phyloP scores from a whole-genome alignment of 2,888 invertebrate species.

The Pasiphila rectangulata region DNA sequence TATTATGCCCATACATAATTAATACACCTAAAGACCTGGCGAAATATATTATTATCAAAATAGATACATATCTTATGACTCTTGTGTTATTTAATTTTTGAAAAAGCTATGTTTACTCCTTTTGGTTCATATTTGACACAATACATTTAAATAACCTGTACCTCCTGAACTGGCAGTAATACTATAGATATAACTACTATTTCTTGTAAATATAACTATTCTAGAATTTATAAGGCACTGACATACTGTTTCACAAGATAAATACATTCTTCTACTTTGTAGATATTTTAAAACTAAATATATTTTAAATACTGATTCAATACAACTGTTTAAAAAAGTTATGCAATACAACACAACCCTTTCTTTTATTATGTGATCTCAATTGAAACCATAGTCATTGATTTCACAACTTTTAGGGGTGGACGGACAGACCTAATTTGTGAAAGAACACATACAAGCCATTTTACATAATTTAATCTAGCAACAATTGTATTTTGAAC shows the following conservation, averaged over 20 bases:
- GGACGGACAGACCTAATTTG: slow-evolving; percentile 41
- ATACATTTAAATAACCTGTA: not conserved
- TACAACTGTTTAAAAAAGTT: slow-evolving; percentile 6
- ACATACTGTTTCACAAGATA: slow-evolving; percentile 12
- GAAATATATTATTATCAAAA: not conserved
- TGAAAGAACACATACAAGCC: slow-evolving; percentile 7
- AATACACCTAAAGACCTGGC: not conserved
- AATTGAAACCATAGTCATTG: not conserved
- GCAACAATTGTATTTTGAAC: slow-evolving; percentile 73
- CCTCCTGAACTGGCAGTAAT: slow-evolving; percentile 2
- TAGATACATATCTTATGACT: not conserved
- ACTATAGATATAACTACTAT: not conserved
- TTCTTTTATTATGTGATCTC: not conserved
- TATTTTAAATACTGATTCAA: slow-evolving; percentile 32
- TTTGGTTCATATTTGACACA: too few relatives aligned
- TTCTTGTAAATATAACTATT: not conserved
- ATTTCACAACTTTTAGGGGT: slow-evolving; percentile 16
- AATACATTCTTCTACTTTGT: slow-evolving; percentile 28
- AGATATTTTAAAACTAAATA: slow-evolving; percentile 28
- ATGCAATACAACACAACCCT: slow-evolving; percentile 12
- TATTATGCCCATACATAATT: too few relatives aligned
- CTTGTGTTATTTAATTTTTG: too few relatives aligned
- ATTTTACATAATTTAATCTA: slow-evolving; percentile 54
- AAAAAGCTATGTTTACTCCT: too few relatives aligned
- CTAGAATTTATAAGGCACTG: slow-evolving; percentile 41